A percentile compares a stretch with the other conserved stretches of the same genome.
Conservation (phyloP, 2,797 vertebrate genomes). For the Amniataba percoides region DNA sequence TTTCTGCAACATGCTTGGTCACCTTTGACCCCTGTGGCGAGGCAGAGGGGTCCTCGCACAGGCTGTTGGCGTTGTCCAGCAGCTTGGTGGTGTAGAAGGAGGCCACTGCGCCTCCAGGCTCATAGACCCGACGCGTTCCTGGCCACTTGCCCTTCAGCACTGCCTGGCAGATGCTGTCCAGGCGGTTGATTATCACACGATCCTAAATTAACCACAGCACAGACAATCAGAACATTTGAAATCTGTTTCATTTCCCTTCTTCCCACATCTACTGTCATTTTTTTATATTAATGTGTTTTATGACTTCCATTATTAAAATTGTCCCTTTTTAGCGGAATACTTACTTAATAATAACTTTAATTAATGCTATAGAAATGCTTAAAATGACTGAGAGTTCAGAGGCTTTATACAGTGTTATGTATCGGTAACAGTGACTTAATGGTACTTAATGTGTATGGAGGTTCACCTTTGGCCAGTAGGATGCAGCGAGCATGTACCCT, state of each 20-base stretch:
- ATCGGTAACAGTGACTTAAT: neutral
- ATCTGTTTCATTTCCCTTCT: neutral
- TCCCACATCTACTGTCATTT: neutral
- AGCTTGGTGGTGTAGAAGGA: conserved; percentile 99
- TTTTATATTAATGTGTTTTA: neutral
- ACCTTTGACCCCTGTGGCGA: conserved; percentile 99
- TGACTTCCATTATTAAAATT: neutral
- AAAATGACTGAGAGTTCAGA: neutral
- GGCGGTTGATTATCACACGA: conserved; percentile 97
- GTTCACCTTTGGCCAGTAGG: conserved; percentile 98
- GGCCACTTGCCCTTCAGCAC: conserved; percentile 99
- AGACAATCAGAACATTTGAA: neutral
- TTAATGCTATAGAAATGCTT: neutral
- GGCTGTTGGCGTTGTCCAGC: conserved; percentile 90
- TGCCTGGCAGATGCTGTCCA: conserved; percentile 98
- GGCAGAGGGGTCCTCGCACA: conserved; percentile 92
- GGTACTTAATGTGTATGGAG: neutral
- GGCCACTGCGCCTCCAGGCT: conserved; percentile 91
- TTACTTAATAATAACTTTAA: no score
- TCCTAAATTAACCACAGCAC: conserved; percentile 84
- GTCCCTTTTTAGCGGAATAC: neutral
- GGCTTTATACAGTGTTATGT: neutral
- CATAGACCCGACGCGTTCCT: conserved; percentile 90
- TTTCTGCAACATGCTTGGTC: conserved; percentile 99
- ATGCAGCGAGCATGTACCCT: conserved; percentile 95